Evolutionary conservation across 2,797 vertebrate species (phyloP).

Genomic region (Thripadectes ignobilis): DNA sequence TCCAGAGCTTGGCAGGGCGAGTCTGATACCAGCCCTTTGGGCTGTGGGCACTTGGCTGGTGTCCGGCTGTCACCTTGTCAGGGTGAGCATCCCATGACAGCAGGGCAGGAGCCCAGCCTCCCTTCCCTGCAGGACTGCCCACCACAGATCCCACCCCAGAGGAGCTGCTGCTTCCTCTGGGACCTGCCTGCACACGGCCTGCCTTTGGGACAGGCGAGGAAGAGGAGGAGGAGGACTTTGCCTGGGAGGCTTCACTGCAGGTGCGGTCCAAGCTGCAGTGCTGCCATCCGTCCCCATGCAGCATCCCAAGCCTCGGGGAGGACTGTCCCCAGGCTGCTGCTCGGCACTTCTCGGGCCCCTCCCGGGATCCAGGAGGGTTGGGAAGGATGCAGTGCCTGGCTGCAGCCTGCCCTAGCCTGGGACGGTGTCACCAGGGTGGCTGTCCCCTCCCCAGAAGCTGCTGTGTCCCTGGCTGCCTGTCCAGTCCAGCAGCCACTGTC

Average conservation of each 20-base stretch:
- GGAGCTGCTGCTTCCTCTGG: background rate
- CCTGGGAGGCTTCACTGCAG: background rate
- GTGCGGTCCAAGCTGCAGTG: background rate
- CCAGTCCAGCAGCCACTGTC: fast-evolving
- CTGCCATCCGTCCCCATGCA: background rate
- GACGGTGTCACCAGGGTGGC: background rate
- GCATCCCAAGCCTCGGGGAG: background rate
- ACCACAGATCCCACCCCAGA: fast-evolving
- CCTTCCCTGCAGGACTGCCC: background rate
- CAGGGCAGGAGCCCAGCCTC: background rate
- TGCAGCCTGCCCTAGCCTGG: fast-evolving
- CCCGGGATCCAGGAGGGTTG: fast-evolving
- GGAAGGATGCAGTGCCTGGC: fast-evolving
- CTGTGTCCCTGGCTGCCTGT: background rate
- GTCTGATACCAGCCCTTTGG: background rate
- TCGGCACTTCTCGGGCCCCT: background rate
- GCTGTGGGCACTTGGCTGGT: background rate
- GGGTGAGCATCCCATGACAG: fast-evolving
- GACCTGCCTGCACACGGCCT: background rate
- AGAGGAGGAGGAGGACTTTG: background rate
- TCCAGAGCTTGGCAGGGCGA: background rate
- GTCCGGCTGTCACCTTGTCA: background rate
- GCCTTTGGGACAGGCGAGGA: background rate
- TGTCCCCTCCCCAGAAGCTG: background rate
- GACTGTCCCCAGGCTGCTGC: background rate